These are phyloP conservation scores for Saccopteryx leptura DNA, from an alignment of 2,113 vertebrate species.

Conservation along the genomic window DNA sequence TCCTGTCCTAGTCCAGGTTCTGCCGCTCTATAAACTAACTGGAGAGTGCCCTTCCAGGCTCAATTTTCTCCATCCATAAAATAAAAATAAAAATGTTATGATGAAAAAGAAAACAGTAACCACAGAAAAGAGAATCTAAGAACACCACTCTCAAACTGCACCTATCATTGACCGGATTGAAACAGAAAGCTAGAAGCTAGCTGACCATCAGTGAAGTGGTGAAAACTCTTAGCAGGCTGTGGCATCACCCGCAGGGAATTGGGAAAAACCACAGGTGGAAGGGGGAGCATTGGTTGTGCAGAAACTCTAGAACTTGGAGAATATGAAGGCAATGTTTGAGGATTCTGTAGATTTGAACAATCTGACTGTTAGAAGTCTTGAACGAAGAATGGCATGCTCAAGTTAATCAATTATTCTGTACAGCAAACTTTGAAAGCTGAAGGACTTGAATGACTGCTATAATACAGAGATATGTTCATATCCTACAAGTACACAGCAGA, in stretches of 20 bases:
- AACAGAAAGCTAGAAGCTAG: not conserved
- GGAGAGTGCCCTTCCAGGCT: slow-evolving; percentile 20
- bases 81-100: slow-evolving; percentile 29
- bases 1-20: not conserved
- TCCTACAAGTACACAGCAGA: not conserved
- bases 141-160: not conserved
- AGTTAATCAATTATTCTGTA: not conserved
- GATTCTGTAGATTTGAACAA: no score
- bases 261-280: not conserved
- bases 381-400: not conserved
- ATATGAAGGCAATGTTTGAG: not conserved
- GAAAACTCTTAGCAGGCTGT: not conserved
- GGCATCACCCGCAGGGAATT: not conserved
- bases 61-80: slow-evolving; percentile 7
- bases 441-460: no score
- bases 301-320: not conserved
- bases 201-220: not conserved
- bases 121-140: not conserved
- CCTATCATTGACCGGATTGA: not conserved
- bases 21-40: not conserved
- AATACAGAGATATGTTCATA: not conserved
- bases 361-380: not conserved
- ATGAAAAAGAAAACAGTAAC: not conserved
- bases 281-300: not conserved
- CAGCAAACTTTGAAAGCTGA: not conserved